Conservation (phyloP, 1,140 invertebrate genomes). For the Neotoxoptera formosana region DNA sequence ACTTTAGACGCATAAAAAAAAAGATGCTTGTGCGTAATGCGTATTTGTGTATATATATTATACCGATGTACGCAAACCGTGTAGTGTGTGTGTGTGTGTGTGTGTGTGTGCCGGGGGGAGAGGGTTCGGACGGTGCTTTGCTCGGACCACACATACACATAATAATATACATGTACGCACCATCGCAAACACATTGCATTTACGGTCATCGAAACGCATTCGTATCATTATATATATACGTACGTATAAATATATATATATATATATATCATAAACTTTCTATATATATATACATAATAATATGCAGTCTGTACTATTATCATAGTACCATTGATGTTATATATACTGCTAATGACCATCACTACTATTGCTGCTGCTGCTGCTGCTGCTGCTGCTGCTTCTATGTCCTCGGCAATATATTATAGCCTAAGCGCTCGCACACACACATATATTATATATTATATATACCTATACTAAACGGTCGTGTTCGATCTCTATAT, state of each 20-base stretch:
- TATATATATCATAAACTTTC: background rate
- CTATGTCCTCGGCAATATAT: background rate
- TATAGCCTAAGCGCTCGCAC: background rate
- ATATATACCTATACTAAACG: too few relatives aligned
- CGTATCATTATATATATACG: background rate
- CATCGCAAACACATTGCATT: background rate
- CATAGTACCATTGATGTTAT: too few relatives aligned
- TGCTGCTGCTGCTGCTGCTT: background rate
- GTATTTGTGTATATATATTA: background rate
- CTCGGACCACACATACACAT: background rate
- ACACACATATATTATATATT: too few relatives aligned
- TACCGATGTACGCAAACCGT: background rate
- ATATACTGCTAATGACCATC: background rate
- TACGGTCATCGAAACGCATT: background rate
- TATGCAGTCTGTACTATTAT: background rate
- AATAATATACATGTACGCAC: background rate
- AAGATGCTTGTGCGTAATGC: background rate
- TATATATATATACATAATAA: background rate
- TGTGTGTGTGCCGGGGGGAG: too few relatives aligned
- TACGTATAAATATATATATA: too few relatives aligned
- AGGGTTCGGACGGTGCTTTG: background rate
- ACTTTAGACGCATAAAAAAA: background rate
- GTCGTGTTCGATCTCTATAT: constrained; percentile 8
- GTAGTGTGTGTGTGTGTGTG: background rate
- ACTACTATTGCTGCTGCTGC: background rate